Base-by-base conservation (phyloP, 2,113 vertebrate genomes). In the Oreochromis aureus region DNA sequence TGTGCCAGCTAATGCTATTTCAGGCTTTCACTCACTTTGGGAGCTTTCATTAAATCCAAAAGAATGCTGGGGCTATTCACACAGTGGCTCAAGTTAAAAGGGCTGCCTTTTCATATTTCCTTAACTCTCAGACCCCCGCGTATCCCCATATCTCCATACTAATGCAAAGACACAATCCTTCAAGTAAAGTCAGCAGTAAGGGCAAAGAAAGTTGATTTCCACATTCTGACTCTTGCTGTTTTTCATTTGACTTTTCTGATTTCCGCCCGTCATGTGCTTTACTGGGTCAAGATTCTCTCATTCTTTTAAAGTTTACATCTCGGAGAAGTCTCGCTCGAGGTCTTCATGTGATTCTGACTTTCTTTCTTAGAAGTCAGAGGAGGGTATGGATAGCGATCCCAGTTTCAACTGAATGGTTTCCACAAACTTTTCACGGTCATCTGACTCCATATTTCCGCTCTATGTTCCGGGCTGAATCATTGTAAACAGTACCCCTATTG, bases 1-100 rank as follows among this genome's bases (percentile, higher is more conserved):
- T 96, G 94, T 84, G 87, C 88, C 89, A 27, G 36, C 87, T 93
- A 95, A 96, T 92, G 92, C 91, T 92, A 95, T 96, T 96, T 95
- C 95, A 95, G 93, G 89, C 93, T 94, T 93, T 95, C 93, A 93
- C 87, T 93, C 94, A 90, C 94, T 91, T 91, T 84, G 83, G 91
- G 78, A 87, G 86, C 92, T 94, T 96, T 96, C 94, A 96, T 96
- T 96, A 96, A 96, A 96, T 94, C 88, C 87, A 80, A 89, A 92
- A 94, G 94, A 97, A 97, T 96, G 94, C 89, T 51, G 12, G 58
- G 53, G 89, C 93, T 93, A 93, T 96, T 97, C 95, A 92, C 91
- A 91, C 69, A 55, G 82, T 82, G 80, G 66, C 87, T 89, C 11
- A 73, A 92, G 89, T 93, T 95, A 94, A 93, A 94, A 93, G 92